phyloP scores from a whole-genome alignment of 2,797 vertebrate species.

The Amazonetta brasiliensis region DNA sequence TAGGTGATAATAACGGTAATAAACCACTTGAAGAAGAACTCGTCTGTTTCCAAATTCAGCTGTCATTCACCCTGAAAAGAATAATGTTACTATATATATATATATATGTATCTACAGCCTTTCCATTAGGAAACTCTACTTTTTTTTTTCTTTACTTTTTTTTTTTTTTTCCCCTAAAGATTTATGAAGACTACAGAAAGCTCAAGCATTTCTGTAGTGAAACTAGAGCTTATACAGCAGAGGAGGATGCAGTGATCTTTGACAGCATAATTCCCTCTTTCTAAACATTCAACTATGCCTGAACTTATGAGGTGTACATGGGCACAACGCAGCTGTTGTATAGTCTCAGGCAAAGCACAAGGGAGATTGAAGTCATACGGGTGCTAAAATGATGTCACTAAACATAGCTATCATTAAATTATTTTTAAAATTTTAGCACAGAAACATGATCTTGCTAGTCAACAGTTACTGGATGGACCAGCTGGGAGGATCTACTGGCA shows the following conservation, averaged over 20 bases:
- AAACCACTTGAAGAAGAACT: background rate
- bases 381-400: slow-evolving; percentile 48
- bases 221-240: background rate
- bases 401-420: slow-evolving; percentile 37
- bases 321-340: background rate
- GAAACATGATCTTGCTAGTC: slow-evolving; percentile 10
- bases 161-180: background rate
- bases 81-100: background rate
- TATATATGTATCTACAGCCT: background rate
- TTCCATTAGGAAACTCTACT: background rate
- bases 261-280: background rate
- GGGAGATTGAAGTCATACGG: slow-evolving; percentile 8
- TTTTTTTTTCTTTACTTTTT: background rate
- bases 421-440: slow-evolving; percentile 18
- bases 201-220: background rate
- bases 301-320: background rate
- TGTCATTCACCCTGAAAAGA: background rate
- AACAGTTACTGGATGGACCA: slow-evolving; percentile 4
- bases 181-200: background rate
- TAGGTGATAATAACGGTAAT: background rate
- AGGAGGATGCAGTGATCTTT: background rate
- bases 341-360: background rate
- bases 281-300: background rate
- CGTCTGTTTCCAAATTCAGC: background rate
- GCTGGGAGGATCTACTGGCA: slow-evolving; percentile 26